Evolutionary conservation across 2,888 invertebrate genomes (phyloP), one percentile per base, ranked within the genome.

Genomic region (Gortyna flavago): DNA sequence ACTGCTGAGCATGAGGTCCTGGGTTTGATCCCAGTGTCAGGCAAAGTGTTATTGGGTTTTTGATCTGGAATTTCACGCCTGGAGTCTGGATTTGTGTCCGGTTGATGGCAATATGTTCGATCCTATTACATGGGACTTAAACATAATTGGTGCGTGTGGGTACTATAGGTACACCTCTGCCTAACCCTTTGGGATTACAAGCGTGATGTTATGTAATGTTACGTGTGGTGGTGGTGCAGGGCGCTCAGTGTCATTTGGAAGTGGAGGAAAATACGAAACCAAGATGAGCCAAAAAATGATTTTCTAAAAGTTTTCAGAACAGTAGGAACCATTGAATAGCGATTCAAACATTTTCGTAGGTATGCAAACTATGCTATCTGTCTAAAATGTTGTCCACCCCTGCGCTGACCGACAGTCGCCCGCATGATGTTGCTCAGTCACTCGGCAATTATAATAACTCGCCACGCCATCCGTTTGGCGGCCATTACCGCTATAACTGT

Each of bases 381-480:
- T 25, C 25, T n/a, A 66, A 83, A 92, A 84, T 83, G 93, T 94
- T 91, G 76, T 0, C 11, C 0, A 83, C 81, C 86, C 88, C 91
- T 89, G 88, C 69, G 38, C 74, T 89, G 93, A 82, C 92, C 93
- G 90, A 73, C 91, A 88, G 87, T 76, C 87, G 90, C 95, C 95
- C 95, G 95, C 95, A 94, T 95, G 91, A 94, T 94, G 91, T 83
- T 84, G 79, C 85, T 85, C 89, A 86, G 92, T 94, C 93, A 93
- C 93, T 89, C 90, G 93, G 93, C 93, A 94, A 95, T 95, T 95
- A 95, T 92, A 88, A 93, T 92, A 92, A 92, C 92, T 92, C 88
- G 88, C 88, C 91, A 94, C 94, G 94, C 95, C 92, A 90, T 93
- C 94, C 94, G 92, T 91, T 94, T 93, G 93, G 81, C 87, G 70